These are phyloP conservation scores for Chitala chitala DNA, from an alignment of 2,113 vertebrate species.

Conservation along the genomic window DNA sequence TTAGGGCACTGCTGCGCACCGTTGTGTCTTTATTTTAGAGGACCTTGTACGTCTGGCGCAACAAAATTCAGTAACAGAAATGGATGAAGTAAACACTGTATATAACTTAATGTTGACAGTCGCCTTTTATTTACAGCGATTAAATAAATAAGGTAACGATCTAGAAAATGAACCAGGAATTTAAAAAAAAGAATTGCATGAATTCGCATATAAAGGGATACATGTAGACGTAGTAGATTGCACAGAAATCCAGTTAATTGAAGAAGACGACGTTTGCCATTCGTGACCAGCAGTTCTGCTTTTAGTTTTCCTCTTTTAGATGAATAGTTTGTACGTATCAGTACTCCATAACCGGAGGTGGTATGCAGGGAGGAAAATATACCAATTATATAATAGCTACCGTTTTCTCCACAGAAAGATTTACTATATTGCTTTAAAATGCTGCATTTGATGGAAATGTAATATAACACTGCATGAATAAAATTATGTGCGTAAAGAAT, in stretches of 20 bases:
- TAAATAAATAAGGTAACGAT: too few relatives aligned
- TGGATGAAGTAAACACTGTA: too few relatives aligned
- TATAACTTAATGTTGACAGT: too few relatives aligned
- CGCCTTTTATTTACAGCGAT: too few relatives aligned
- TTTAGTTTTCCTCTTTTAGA: not conserved
- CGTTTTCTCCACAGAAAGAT: conserved; percentile 41
- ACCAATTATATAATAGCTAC: conserved; percentile 37
- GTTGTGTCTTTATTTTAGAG: too few relatives aligned
- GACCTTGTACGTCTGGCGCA: too few relatives aligned
- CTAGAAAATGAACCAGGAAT: too few relatives aligned
- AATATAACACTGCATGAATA: conserved; percentile 40
- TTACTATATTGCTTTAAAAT: conserved; percentile 37
- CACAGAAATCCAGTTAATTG: conserved; percentile 8
- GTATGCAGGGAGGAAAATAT: conserved; percentile 27
- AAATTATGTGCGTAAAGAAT: conserved; percentile 29
- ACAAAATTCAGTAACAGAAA: too few relatives aligned
- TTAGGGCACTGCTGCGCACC: too few relatives aligned
- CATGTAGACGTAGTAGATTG: not conserved
- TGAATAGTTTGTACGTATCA: conserved; percentile 14
- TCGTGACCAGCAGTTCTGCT: not conserved
- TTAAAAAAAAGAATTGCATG: too few relatives aligned
- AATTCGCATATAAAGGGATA: too few relatives aligned
- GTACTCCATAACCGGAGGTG: conserved; percentile 38
- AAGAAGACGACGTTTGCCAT: too few relatives aligned
- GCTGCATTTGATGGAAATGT: conserved; percentile 32